Evolutionary conservation across 23 tunicate genomes (phyloP), one percentile per base, ranked within the genome.

Genomic region (Corella eumyota): DNA sequence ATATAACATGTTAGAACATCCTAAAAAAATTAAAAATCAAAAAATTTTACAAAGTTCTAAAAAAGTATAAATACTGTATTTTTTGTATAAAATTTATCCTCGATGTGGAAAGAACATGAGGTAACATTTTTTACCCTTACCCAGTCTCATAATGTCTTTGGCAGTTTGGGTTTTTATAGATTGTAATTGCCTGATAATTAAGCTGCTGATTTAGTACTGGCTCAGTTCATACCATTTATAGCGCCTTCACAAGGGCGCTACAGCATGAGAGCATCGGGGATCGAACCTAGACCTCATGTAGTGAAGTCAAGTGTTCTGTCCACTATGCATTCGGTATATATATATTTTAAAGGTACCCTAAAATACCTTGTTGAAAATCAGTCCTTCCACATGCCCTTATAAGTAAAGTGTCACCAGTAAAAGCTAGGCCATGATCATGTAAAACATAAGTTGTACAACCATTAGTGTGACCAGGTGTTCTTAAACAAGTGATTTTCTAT

Each of bases 311-410:
- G n/a, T n/a, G n/a, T n/a, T n/a, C n/a, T n/a, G n/a, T n/a, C n/a
- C n/a, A n/a, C n/a, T n/a, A n/a, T n/a, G n/a, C n/a, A n/a, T n/a
- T n/a, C n/a, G n/a, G 13, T 40, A 15, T 40, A 9, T 40, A 9
- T 40, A 9, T 40, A 9, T 40, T 15, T 9, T 40, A 11, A 40
- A 40, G 15, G 15, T 15, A 9, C 15, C 13, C 15, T 40, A 15
- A 9, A 9, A n/a, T 19, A 77, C 95, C 95, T 58, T 85, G 79
- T 45, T 85, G 95, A 34, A 85, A 85, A 30, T 85, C 95, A 2
- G 95, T 85, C 59, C 95, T 51, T 46, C 95, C 95, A 51, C 95
- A 85, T 1, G 72, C 95, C 59, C 95, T 50, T 28, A 85, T 85
- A 30, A 85, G 85, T 40, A 85, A 35, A 3, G 95, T 64, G 59